These are phyloP conservation scores for Camponotus floridanus DNA, from an alignment of 1,140 invertebrate genomes.

Conservation along the genomic window DNA sequence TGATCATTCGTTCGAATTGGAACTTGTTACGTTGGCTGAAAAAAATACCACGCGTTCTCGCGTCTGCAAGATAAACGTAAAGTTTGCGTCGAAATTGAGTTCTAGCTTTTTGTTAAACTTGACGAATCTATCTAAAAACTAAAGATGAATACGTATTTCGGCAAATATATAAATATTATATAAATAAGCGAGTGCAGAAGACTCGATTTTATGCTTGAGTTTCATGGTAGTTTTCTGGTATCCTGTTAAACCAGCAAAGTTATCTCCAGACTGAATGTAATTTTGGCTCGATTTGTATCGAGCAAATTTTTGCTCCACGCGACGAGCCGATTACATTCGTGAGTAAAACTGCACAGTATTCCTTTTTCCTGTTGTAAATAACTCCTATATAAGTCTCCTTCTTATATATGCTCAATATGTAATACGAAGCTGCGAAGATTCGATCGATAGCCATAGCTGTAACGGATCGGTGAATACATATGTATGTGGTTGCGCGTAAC, in stretches of 20 bases:
- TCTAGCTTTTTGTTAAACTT: not conserved
- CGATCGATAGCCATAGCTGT: conserved; percentile 41
- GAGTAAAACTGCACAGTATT: conserved; percentile 40
- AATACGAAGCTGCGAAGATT: conserved; percentile 27
- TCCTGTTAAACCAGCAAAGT: not conserved
- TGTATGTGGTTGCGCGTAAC: not conserved
- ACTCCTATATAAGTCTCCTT: conserved; percentile 6
- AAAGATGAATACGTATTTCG: not conserved
- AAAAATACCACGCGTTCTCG: not conserved
- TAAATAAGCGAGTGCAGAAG: not conserved
- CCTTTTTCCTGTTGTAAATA: conserved; percentile 25
- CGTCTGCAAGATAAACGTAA: not conserved
- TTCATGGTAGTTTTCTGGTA: conserved; percentile 14
- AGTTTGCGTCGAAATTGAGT: not conserved
- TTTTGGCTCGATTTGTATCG: conserved; percentile 25
- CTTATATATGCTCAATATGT: conserved; percentile 27
- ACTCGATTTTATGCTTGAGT: conserved; percentile 16
- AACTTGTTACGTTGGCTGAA: not conserved
- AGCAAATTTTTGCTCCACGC: conserved; percentile 16
- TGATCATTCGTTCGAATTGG: not conserved
- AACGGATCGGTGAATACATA: conserved; percentile 14
- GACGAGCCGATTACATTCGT: not conserved
- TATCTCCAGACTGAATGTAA: conserved; percentile 16
- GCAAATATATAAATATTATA: not conserved
- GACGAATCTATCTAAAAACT: not conserved